Evolutionary conservation across 2,113 vertebrate genomes (phyloP), one percentile per base, ranked within the genome.

Genomic region (Gymnorhina tibicen): DNA sequence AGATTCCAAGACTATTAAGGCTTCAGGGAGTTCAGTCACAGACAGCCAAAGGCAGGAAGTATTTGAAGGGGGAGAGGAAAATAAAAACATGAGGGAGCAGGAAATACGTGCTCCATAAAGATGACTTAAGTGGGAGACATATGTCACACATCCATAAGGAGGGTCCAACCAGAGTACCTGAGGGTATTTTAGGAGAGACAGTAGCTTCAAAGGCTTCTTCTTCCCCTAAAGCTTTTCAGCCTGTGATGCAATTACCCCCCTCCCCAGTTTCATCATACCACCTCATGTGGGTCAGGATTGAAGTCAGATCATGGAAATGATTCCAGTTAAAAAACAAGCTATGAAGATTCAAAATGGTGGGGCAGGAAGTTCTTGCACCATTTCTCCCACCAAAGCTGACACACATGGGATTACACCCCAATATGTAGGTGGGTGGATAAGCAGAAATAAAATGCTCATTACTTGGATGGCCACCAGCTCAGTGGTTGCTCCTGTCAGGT

Each of bases 21-120:
- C 89, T 86, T 50, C 60, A 46, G n/a, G 49, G 91, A 95, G 77
- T 72, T 88, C 50, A 86, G 75, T 84, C 70, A 76, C 66, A 91
- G 86, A 20, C 73, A 92, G 75, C 35, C 67, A 95, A 89, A 85
- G 78, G 41, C 91, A 93, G 93, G 77, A 96, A 95, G 42, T 19
- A 49, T 84, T 87, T 87, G 85, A 94, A 70, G 85, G 68, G 53
- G 60, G 64, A 91, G 44, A 75, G 72, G 83, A 95, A 91, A 95
- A 93, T 56, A 72, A 88, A 95, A 95, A 88, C 49, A 78, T 0
- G 1, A 69, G 52, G 53, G 56, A 91, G 72, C 52, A 91, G 90
- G 91, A 95, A 93, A 91, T 92, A 85, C 1, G 16, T 81, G 91
- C 56, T 94, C 74, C 52, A 63, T 94, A 96, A 95, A 96, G 85